A percentile compares a stretch with the other conserved stretches of the same genome.
phyloP scores from a whole-genome alignment of 2,113 vertebrate species.

The Otolemur garnettii region DNA sequence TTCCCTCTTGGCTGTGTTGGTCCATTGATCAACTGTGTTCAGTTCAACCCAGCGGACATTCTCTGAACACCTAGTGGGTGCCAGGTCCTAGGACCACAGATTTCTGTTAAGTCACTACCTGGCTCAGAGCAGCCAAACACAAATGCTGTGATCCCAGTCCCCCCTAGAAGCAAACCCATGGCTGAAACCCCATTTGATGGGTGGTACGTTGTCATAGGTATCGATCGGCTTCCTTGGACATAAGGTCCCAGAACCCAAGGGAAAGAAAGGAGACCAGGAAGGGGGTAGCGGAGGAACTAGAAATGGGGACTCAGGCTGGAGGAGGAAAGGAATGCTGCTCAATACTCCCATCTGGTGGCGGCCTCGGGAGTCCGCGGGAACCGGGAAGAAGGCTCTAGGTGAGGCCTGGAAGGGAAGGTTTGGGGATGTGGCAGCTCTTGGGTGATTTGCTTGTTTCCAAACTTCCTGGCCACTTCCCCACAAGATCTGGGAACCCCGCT shows the following conservation, averaged over 20 bases:
- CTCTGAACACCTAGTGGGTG: neutral
- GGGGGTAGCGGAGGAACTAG: neutral
- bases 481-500: neutral
- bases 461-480: neutral
- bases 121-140: neutral
- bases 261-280: neutral
- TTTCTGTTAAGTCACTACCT: neutral
- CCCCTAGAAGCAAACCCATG: neutral
- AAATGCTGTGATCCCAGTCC: neutral
- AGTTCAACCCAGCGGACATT: neutral
- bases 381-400: fast-evolving
- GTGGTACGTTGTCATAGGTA: neutral
- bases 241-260: neutral
- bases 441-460: constrained; percentile 3
- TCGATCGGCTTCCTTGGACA: neutral
- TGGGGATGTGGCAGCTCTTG: neutral
- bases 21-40: neutral
- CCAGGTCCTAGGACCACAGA: neutral
- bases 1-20: neutral
- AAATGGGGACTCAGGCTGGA: neutral
- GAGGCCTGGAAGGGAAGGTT: neutral
- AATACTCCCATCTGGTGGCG: constrained; percentile 79
- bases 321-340: neutral
- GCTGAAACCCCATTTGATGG: neutral
- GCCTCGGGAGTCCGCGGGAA: fast-evolving